Evolutionary conservation across 2,797 vertebrate genomes (phyloP), one percentile per base, ranked within the genome.

Genomic region (Oceanodroma leucorhoa): DNA sequence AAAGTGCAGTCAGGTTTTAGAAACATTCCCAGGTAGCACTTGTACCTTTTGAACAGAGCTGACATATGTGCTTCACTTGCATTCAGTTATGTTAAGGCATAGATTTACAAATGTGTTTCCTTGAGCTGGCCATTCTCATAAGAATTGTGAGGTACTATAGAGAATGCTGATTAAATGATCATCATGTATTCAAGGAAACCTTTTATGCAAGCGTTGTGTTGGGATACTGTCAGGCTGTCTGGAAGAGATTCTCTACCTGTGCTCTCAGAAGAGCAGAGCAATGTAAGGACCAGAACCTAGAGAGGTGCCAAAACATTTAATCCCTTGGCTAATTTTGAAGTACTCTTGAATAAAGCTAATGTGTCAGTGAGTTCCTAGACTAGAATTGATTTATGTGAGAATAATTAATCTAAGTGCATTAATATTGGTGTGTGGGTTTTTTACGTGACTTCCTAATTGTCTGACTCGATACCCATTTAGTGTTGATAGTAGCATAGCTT

Each of bases 361-460:
- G 48, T 89, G 83, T 87, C 81, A 85, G 11, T 62, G 62, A 70
- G 36, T 41, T 34, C 75, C 48, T 76, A 55, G 71, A 79, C 40
- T 71, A 66, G 15, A 89, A 67, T 80, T 94, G 45, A 83, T 94
- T 91, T 89, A 64, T 75, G 41, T 62, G 77, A 38, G 45, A 89
- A 91, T 92, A 95, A 92, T 87, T 94, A 94, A 93, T 95, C 48
- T 83, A 75, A 95, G 79, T 81, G 87, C 61, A 83, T 54, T 85
- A 73, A 85, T 89, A 83, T 27, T 83, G 65, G 7, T 67, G 69
- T 66, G 85, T 53, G 75, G 34, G 5, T 36, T 91, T 93, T 95
- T 94, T 92, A 79, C 20, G 10, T 92, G 67, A 67, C 71, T 91
- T 61, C 29, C 32, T 82, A 30, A 36, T 80, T 1, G 2, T 80